A percentile compares a stretch with the other conserved stretches of the same genome.
Evolutionary conservation across 2,888 invertebrate genomes (phyloP).

Genomic region (Rhorus exstirpatorius): DNA sequence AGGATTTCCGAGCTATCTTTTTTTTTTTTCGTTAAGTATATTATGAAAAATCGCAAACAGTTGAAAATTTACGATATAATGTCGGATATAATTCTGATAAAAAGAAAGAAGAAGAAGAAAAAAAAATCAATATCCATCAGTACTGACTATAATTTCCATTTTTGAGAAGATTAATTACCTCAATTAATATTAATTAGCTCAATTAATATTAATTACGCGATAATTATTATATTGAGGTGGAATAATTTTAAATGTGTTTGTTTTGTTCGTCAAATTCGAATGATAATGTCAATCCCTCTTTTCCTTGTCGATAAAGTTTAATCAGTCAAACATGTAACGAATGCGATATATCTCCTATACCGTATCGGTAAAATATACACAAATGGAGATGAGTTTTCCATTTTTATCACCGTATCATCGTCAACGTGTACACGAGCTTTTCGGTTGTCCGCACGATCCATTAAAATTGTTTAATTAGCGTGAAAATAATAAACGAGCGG

Average conservation of each 20-base stretch:
- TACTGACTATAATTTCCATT: no score
- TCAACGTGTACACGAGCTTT: background rate
- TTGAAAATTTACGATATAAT: no score
- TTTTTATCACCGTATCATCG: background rate
- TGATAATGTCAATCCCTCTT: background rate
- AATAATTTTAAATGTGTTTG: background rate
- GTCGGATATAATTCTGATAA: no score
- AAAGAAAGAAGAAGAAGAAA: no score
- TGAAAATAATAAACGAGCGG: conserved; percentile 17
- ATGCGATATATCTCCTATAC: background rate
- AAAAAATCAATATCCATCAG: no score
- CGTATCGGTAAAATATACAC: background rate
- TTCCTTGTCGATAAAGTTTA: conserved; percentile 1
- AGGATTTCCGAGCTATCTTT: background rate
- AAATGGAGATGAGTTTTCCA: background rate
- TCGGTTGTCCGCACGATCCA: background rate
- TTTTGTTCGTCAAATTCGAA: background rate
- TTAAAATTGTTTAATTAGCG: conserved; percentile 57
- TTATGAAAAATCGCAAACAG: no score
- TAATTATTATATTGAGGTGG: no score
- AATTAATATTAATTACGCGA: no score
- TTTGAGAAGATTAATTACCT: no score
- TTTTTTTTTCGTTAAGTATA: no score
- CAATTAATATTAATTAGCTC: no score
- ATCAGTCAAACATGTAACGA: background rate